Percentiles rank a stretch among this genome's conserved stretches.
Conservation (phyloP, 2,888 invertebrate species). For the Heteropelma amictum region DNA sequence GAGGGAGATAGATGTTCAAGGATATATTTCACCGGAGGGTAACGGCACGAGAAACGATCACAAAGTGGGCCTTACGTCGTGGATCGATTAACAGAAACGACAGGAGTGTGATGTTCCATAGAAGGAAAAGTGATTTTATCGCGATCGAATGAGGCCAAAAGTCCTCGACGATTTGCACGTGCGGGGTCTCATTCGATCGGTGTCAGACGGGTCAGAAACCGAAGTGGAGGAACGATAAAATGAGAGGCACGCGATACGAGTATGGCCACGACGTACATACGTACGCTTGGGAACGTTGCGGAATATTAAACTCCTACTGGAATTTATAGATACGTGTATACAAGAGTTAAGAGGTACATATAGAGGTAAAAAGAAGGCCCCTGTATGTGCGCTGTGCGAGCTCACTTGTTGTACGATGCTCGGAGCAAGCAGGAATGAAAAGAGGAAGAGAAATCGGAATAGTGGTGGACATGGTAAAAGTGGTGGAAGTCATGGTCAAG, state of each 20-base stretch:
- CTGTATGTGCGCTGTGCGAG: background rate
- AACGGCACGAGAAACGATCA: background rate
- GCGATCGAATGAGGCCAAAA: constrained; percentile 32
- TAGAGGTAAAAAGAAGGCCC: background rate
- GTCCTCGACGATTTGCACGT: constrained; percentile 10
- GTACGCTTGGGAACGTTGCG: constrained; percentile 36
- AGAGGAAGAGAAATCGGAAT: constrained; percentile 35
- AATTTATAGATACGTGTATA: constrained; percentile 18
- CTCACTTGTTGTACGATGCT: constrained; percentile 33
- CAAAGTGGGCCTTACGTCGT: background rate
- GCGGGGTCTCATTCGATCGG: constrained; percentile 10
- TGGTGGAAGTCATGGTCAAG: constrained; percentile 47
- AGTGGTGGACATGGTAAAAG: constrained; percentile 47
- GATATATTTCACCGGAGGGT: constrained; percentile 22
- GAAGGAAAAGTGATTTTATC: constrained; percentile 55
- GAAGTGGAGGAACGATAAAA: constrained; percentile 50
- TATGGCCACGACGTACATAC: constrained; percentile 9
- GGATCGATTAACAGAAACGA: constrained; percentile 48
- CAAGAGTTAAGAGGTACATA: background rate
- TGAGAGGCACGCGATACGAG: constrained; percentile 3
- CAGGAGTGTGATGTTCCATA: constrained; percentile 34
- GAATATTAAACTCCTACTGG: constrained; percentile 52
- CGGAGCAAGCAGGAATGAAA: constrained; percentile 35
- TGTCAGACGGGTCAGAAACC: background rate
- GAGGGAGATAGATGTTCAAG: background rate